Conservation (phyloP, 1,140 invertebrate species). For the Bombus difficillimus region DNA sequence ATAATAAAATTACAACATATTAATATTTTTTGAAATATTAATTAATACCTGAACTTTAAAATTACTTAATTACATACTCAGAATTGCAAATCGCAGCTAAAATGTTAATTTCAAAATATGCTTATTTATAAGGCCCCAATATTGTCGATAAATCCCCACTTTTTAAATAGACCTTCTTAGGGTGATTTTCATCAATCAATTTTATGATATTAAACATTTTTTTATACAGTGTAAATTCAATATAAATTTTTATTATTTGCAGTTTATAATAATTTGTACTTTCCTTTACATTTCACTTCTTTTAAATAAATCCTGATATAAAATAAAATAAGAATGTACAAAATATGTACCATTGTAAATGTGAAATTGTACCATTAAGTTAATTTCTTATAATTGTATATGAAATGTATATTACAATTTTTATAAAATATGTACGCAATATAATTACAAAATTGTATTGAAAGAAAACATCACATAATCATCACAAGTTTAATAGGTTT, state of each 20-base stretch:
- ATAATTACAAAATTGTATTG: background rate
- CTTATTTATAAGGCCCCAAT: slow-evolving; percentile 46
- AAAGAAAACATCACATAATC: background rate
- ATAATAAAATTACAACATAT: slow-evolving; percentile 11
- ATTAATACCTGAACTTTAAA: background rate
- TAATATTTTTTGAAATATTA: background rate
- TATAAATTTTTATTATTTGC: background rate
- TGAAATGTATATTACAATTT: background rate
- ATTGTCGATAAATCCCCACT: slow-evolving; percentile 43
- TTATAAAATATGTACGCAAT: background rate
- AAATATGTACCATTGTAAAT: background rate
- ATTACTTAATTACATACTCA: background rate
- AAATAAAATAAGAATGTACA: background rate
- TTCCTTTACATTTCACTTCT: background rate
- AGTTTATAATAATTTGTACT: background rate
- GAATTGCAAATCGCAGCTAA: background rate
- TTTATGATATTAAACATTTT: background rate
- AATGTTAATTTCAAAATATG: slow-evolving; percentile 51
- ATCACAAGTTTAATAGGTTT: background rate
- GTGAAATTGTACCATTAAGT: background rate
- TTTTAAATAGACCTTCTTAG: slow-evolving; percentile 26
- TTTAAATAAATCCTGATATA: background rate
- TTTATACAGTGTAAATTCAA: background rate
- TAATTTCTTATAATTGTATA: background rate
- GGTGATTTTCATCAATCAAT: slow-evolving; percentile 18